phyloP scores from a whole-genome alignment of 2,113 vertebrate species.

The Calypte anna region DNA sequence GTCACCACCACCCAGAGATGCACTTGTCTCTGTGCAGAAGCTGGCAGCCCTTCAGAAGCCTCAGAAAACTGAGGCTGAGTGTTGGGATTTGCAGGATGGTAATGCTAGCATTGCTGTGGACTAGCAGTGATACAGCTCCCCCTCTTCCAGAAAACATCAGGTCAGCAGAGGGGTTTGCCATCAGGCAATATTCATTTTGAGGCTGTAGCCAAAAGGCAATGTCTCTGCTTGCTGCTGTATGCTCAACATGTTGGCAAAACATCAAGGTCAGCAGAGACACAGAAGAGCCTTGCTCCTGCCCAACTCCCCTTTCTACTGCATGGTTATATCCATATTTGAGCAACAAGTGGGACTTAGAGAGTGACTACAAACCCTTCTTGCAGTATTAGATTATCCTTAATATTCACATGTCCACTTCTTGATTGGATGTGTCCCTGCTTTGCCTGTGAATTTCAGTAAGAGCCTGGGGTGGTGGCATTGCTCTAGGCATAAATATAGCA shows the following conservation, averaged over 20 bases:
- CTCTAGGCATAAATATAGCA: slow-evolving; percentile 72
- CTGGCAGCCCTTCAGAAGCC: neutral
- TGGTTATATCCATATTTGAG: neutral
- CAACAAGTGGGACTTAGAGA: neutral
- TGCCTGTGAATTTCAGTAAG: slow-evolving; percentile 55
- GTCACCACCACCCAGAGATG: neutral
- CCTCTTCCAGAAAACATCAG: neutral
- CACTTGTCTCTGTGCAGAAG: neutral
- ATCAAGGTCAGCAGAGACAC: neutral
- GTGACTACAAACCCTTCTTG: neutral
- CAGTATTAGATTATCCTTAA: slow-evolving; percentile 14
- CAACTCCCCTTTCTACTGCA: neutral
- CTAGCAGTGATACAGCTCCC: neutral
- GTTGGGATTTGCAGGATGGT: neutral
- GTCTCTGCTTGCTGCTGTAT: neutral
- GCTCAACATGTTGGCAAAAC: neutral
- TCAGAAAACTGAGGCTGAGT: neutral
- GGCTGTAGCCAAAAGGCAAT: neutral
- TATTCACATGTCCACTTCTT: slow-evolving; percentile 48
- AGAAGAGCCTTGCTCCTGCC: neutral
- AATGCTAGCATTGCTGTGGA: neutral
- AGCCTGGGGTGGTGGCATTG: slow-evolving; percentile 53
- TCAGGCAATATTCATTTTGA: neutral
- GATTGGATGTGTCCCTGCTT: slow-evolving; percentile 45
- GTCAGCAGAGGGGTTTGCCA: neutral